Base-by-base conservation (phyloP, 2,888 invertebrate genomes). In the Dasypolia templi region DNA sequence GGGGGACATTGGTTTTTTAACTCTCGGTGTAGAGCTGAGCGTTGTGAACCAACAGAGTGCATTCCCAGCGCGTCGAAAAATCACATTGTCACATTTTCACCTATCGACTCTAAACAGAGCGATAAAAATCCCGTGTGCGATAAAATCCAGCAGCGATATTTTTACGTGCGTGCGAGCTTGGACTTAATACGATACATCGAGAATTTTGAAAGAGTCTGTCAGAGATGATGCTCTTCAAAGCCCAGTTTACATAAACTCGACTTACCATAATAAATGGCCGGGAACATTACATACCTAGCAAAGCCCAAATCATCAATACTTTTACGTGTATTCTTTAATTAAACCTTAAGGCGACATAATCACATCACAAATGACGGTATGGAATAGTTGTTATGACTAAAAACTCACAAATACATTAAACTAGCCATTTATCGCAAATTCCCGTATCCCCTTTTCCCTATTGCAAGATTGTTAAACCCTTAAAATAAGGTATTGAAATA, bases 401-500 rank as follows among this genome's bases (percentile, higher is more conserved):
- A 35, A 22, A 46, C 32, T 58, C 46, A n/a, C 39, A 75, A 63
- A 14, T 32, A 29, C 14, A 49, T 44, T 19, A 53, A 44, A 49
- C 14, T 26, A 42, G 17, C 17, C 32, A 1, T n/a, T 14, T 17
- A 32, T 58, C 19, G 39, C 29, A 29, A 49, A 29, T 51, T 17
- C 7, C 6, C 22, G 12, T 72, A 61, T 75, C 71, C 82, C 66
- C 61, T 53, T 73, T 56, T 69, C 63, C 75, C 72, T 65, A n/a
- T 65, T 49, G 14, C 63, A 82, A 82, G 61, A 74, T 64, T 72
- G 26, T 84, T 73, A 72, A 74, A 72, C 29, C 77, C 67, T 80
- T 84, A 76, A 65, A 81, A 65, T 70, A 84, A 73, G 74, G 84
- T 74, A 85, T 71, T 76, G 65, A 71, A 74, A 71, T 77, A 77